Conservation (phyloP, 2,888 invertebrate species). For the Noctua fimbriata region DNA sequence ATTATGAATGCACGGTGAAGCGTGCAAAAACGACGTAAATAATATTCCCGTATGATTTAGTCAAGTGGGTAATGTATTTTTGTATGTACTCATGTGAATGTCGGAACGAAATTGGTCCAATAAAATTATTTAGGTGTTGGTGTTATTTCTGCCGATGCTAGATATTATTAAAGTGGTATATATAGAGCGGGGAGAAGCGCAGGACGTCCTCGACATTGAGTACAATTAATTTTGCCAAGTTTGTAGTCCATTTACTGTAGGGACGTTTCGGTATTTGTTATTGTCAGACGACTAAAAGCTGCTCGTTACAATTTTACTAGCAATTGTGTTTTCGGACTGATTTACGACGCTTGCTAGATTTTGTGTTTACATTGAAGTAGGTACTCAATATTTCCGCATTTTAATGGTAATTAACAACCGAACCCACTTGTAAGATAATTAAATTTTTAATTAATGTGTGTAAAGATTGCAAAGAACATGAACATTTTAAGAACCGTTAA, state of each 20-base stretch:
- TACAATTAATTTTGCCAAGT: slow-evolving; percentile 67
- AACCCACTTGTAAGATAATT: slow-evolving; percentile 5
- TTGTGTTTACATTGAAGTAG: slow-evolving; percentile 29
- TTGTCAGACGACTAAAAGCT: slow-evolving; percentile 49
- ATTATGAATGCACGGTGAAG: slow-evolving; percentile 15
- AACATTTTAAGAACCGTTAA: background rate
- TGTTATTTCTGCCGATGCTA: slow-evolving; percentile 63
- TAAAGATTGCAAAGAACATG: slow-evolving; percentile 1
- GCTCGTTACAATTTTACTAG: slow-evolving; percentile 51
- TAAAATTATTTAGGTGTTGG: slow-evolving; percentile 66
- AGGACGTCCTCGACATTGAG: slow-evolving; percentile 50
- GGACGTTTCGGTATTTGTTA: slow-evolving; percentile 54
- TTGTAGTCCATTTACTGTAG: slow-evolving; percentile 54
- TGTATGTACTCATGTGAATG: slow-evolving; percentile 45
- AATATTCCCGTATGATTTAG: slow-evolving; percentile 24
- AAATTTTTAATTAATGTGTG: slow-evolving; percentile 12
- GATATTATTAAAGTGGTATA: slow-evolving; percentile 59
- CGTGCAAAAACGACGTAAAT: slow-evolving; percentile 27
- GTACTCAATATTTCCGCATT: slow-evolving; percentile 30
- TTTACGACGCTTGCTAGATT: slow-evolving; percentile 54
- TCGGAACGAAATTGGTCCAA: slow-evolving; percentile 48
- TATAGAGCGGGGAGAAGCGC: slow-evolving; percentile 36
- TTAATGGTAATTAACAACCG: slow-evolving; percentile 21
- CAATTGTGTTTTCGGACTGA: slow-evolving; percentile 63
- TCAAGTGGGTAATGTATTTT: slow-evolving; percentile 26